Percentiles rank a stretch among this genome's conserved stretches.
Conservation (phyloP, 2,888 invertebrate genomes). For the Nemurella pictetii region DNA sequence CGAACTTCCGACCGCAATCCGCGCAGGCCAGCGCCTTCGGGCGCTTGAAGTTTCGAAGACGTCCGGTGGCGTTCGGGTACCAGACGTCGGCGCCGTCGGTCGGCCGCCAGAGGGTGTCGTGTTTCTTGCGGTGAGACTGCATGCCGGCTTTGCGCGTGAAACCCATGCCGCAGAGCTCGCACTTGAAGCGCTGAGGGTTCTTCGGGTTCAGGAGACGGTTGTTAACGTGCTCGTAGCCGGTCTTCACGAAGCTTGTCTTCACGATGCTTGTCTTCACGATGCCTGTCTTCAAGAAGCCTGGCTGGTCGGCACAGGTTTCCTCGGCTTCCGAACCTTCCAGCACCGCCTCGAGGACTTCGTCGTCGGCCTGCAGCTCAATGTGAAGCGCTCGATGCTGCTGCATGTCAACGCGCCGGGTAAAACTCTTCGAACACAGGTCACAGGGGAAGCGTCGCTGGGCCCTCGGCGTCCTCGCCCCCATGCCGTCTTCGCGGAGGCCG, state of each 20-base stretch:
- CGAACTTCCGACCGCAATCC: neutral
- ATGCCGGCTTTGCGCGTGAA: slow-evolving; percentile 51
- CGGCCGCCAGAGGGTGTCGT: slow-evolving; percentile 53
- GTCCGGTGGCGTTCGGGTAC: too few species aligned
- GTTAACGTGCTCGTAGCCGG: neutral
- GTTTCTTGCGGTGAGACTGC: slow-evolving; percentile 47
- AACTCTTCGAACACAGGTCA: neutral
- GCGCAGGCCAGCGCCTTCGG: neutral
- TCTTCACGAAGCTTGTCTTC: too few species aligned
- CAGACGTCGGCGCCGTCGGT: neutral
- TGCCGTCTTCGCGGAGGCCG: too few species aligned
- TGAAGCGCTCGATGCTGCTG: neutral
- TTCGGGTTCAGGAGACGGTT: neutral
- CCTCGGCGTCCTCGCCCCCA: too few species aligned
- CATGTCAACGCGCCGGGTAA: neutral
- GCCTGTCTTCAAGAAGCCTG: neutral
- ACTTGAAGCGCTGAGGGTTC: slow-evolving; percentile 38
- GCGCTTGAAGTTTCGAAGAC: neutral
- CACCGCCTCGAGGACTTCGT: neutral
- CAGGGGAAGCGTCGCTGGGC: neutral
- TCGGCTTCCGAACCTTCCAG: neutral
- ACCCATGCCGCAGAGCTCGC: slow-evolving; percentile 49
- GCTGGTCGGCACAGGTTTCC: neutral
- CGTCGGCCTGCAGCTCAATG: too few species aligned
- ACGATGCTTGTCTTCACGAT: too few species aligned